Evolutionary conservation across 2,113 vertebrate genomes (phyloP).

Genomic region (Psettodes erumei): DNA sequence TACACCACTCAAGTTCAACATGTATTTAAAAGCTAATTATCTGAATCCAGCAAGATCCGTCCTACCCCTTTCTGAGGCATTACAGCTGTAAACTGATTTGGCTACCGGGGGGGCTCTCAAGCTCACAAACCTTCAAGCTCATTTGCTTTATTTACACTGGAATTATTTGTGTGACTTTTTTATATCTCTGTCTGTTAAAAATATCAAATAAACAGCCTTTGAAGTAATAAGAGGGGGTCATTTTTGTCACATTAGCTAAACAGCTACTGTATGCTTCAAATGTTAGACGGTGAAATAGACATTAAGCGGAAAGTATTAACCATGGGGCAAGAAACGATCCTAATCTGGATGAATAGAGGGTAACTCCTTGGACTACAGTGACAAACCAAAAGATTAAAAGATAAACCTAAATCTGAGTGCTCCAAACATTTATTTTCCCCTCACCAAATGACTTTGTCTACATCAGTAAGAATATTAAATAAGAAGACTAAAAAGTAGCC

Average conservation of each 20-base stretch:
- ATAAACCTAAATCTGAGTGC: constrained; percentile 41
- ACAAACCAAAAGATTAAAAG: constrained; percentile 62
- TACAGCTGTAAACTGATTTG: not conserved
- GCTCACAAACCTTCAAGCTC: not conserved
- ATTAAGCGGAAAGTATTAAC: constrained; percentile 15
- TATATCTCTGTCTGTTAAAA: not conserved
- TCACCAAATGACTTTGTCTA: not conserved
- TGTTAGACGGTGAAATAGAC: not conserved
- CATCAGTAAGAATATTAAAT: not conserved
- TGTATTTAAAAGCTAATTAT: not conserved
- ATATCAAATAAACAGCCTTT: not conserved
- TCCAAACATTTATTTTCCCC: not conserved
- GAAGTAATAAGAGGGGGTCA: not conserved
- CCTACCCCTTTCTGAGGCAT: too few species aligned
- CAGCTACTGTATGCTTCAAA: not conserved
- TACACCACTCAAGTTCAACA: not conserved
- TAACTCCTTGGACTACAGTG: constrained; percentile 48
- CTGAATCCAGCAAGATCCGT: not conserved
- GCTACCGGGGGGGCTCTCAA: too few species aligned
- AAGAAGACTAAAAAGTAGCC: not conserved
- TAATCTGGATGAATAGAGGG: constrained; percentile 60
- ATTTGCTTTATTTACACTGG: not conserved
- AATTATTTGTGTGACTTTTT: not conserved
- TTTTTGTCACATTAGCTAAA: not conserved
- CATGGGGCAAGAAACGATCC: not conserved